Percentiles rank a stretch among this genome's conserved stretches.
Conservation (phyloP, 2,113 vertebrate genomes). For the Trichechus manatus region DNA sequence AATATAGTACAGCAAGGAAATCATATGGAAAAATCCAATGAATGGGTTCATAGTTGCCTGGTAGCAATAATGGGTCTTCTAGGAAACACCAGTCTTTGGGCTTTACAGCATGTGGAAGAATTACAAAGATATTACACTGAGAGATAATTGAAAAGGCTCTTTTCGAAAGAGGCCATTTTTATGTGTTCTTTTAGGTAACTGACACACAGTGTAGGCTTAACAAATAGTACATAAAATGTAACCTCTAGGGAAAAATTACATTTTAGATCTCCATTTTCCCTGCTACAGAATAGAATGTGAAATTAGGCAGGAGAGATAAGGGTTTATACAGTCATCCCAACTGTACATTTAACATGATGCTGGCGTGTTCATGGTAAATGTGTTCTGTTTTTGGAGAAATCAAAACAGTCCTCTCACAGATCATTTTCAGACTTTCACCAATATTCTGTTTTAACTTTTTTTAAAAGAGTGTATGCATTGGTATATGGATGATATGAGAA, state of each 20-base stretch:
- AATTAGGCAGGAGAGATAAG: slow-evolving; percentile 6
- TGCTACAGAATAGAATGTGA: slow-evolving; percentile 25
- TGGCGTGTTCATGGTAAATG: not conserved
- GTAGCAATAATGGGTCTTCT: not conserved
- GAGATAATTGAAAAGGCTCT: slow-evolving; percentile 61
- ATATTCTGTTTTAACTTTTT: not conserved
- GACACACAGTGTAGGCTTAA: slow-evolving; percentile 67
- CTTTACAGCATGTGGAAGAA: slow-evolving; percentile 14
- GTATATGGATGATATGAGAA: not conserved
- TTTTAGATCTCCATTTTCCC: slow-evolving; percentile 62
- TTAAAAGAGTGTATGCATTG: not conserved
- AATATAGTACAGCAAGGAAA: not conserved
- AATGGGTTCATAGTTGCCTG: not conserved
- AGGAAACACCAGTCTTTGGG: not conserved
- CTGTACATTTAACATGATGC: not conserved
- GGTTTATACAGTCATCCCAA: not conserved
- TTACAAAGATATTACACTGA: slow-evolving; percentile 45
- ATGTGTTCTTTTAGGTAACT: slow-evolving; percentile 63
- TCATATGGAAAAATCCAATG: not conserved
- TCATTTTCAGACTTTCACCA: slow-evolving; percentile 48
- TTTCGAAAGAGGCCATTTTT: slow-evolving; percentile 69
- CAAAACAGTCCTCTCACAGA: not conserved
- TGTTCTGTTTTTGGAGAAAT: slow-evolving; percentile 41
- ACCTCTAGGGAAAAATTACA: slow-evolving; percentile 58
- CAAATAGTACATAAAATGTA: slow-evolving; percentile 76